A percentile compares a stretch with the other conserved stretches of the same genome.
These are phyloP conservation scores for Phortica okadai DNA, from an alignment of 2,888 invertebrate genomes.

Conservation along the genomic window DNA sequence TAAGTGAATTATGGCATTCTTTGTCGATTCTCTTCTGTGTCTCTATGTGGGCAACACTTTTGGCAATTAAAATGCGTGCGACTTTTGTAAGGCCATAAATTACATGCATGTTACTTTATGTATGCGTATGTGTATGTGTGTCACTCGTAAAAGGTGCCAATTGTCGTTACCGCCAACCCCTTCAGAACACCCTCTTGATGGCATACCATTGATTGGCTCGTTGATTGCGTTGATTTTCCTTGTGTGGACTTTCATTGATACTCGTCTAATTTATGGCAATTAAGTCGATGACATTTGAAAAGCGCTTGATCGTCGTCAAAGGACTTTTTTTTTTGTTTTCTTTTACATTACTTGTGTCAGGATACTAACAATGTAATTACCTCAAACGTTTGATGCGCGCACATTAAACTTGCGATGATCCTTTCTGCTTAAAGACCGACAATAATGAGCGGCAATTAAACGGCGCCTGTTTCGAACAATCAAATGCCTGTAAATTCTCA, in stretches of 20 bases:
- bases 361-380: not conserved
- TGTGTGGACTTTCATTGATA: not conserved
- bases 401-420: conserved; percentile 4
- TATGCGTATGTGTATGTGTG: not conserved
- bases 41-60: conserved; percentile 16
- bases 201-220: not conserved
- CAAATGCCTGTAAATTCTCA: conserved; percentile 13
- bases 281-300: conserved; percentile 2
- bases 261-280: conserved; percentile 18
- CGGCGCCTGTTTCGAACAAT: not conserved
- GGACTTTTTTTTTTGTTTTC: not conserved
- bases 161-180: not conserved
- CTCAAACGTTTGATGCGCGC: not conserved
- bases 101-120: not conserved
- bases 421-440: conserved; percentile 2
- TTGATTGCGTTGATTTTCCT: not conserved
- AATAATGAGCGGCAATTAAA: conserved; percentile 20
- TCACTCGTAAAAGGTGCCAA: not conserved
- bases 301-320: not conserved
- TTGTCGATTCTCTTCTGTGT: not conserved
- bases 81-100: conserved; percentile 20
- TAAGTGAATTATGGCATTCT: conserved; percentile 34
- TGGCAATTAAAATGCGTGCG: conserved; percentile 24
- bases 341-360: not conserved
- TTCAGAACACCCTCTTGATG: not conserved